These are phyloP conservation scores for Apis florea DNA, from an alignment of 1,140 invertebrate genomes.

Conservation along the genomic window DNA sequence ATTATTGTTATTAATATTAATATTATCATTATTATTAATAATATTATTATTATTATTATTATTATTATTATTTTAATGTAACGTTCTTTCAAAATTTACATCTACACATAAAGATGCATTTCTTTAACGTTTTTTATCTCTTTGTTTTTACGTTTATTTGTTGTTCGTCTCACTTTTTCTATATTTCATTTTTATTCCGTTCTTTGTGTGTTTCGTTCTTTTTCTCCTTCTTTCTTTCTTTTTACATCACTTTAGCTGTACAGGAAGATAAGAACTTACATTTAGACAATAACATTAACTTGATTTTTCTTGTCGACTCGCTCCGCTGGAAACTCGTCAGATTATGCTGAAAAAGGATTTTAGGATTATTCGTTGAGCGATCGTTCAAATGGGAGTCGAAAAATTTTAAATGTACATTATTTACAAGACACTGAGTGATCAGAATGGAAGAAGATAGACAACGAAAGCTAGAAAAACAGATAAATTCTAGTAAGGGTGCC, in stretches of 20 bases:
- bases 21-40: conserved; percentile 46
- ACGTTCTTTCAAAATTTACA: conserved; percentile 66
- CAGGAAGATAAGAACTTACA: conserved; percentile 74
- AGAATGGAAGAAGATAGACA: neutral
- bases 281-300: conserved; percentile 62
- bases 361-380: neutral
- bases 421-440: conserved; percentile 2
- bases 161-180: neutral
- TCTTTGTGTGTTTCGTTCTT: neutral
- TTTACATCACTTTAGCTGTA: conserved; percentile 64
- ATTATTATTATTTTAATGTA: conserved; percentile 70
- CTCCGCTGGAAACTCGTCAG: conserved; percentile 24
- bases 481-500: neutral
- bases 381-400: neutral
- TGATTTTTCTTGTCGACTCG: conserved; percentile 17
- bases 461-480: neutral
- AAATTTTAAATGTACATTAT: neutral
- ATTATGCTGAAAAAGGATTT: neutral
- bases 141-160: neutral
- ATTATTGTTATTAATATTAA: conserved; percentile 42
- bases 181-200: neutral
- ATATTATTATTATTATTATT: neutral
- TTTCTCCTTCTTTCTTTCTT: neutral
- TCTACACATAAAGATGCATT: conserved; percentile 69
- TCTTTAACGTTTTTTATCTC: conserved; percentile 29